A percentile compares a stretch with the other conserved stretches of the same genome.
Evolutionary conservation across 2,888 invertebrate genomes (phyloP).

Genomic region (Resseliella maxima): DNA sequence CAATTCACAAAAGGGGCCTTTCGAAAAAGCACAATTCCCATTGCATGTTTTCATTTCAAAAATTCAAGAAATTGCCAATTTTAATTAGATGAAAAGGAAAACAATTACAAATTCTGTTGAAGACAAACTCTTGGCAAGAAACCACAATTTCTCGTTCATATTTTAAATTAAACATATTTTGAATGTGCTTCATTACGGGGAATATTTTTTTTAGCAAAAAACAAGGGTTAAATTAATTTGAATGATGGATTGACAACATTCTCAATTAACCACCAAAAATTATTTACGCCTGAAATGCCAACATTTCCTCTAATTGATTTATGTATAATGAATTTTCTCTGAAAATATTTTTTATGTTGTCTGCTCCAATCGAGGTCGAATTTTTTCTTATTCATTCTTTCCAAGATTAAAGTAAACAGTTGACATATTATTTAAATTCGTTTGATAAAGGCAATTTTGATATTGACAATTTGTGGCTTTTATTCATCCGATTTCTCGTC

Average conservation of each 20-base stretch:
- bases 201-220: background rate
- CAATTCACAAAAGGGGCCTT: slow-evolving; percentile 25
- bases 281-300: background rate
- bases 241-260: background rate
- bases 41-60: background rate
- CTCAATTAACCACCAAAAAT: background rate
- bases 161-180: too few relatives aligned
- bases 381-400: too few relatives aligned
- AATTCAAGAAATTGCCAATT: background rate
- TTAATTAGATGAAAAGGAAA: background rate
- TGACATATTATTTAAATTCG: too few relatives aligned
- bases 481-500: background rate
- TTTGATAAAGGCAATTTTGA: background rate
- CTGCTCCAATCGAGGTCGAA: too few relatives aligned
- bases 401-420: too few relatives aligned
- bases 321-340: background rate
- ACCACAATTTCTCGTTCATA: too few relatives aligned
- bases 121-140: too few relatives aligned
- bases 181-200: background rate
- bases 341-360: too few relatives aligned
- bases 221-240: background rate
- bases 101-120: background rate
- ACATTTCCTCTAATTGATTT: too few relatives aligned
- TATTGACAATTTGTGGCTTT: background rate
- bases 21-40: background rate